phyloP scores from a whole-genome alignment of 1,140 invertebrate species.

The Drosophila asahinai region DNA sequence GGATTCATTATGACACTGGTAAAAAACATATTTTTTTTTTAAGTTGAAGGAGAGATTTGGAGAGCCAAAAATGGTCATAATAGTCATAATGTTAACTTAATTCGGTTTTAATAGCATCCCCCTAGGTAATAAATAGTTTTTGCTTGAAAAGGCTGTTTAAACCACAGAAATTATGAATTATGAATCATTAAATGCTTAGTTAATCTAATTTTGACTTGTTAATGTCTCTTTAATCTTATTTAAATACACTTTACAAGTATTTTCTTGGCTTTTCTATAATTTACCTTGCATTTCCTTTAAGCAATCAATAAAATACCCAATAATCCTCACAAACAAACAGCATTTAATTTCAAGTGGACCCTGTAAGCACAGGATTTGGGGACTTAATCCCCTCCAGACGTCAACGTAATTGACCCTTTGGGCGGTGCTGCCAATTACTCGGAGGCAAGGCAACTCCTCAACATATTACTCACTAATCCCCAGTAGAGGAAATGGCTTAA shows the following conservation, averaged over 20 bases:
- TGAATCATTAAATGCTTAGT: too few species aligned
- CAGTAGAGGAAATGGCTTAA: constrained; percentile 7
- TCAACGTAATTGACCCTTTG: constrained; percentile 7
- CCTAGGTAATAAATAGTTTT: too few species aligned
- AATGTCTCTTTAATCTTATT: too few species aligned
- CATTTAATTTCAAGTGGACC: neutral
- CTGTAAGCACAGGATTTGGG: constrained; percentile 1
- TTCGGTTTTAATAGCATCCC: too few species aligned
- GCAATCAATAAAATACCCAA: neutral
- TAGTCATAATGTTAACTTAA: too few species aligned
- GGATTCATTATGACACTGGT: neutral
- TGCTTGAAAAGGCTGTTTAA: too few species aligned
- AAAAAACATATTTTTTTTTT: neutral
- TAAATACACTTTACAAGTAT: too few species aligned
- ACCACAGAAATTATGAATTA: too few species aligned
- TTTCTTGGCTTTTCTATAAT: neutral
- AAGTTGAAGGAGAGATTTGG: too few species aligned
- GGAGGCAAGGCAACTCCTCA: neutral
- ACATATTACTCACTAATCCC: neutral
- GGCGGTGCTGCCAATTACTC: neutral
- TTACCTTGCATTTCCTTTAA: neutral
- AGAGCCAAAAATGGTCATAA: too few species aligned
- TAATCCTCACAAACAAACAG: neutral
- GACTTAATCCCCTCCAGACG: neutral
- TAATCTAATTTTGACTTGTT: too few species aligned